These are phyloP conservation scores for Oxyscelio sp. DNA, from an alignment of 2,888 invertebrate genomes.

Conservation along the genomic window DNA sequence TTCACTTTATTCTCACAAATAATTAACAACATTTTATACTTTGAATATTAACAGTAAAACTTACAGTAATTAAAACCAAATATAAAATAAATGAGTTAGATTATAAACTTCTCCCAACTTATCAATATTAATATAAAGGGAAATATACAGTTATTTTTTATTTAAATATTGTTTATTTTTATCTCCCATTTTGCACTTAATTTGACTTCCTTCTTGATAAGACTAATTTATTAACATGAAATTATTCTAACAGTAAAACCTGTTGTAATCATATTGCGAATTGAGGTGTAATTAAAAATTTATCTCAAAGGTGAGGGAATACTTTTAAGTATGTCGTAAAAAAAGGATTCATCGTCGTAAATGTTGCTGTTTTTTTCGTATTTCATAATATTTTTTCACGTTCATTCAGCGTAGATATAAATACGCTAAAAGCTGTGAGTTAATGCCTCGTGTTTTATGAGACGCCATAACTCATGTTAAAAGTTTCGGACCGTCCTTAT, in stretches of 20 bases:
- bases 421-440: constrained; percentile 48
- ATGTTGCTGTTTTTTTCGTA: constrained; percentile 34
- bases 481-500: constrained; percentile 52
- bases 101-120: too few relatives aligned
- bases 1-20: too few relatives aligned
- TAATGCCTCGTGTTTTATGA: constrained; percentile 52
- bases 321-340: constrained; percentile 30
- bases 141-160: too few relatives aligned
- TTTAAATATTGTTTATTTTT: too few relatives aligned
- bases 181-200: too few relatives aligned
- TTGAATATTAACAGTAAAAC: too few relatives aligned
- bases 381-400: constrained; percentile 28
- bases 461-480: constrained; percentile 54
- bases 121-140: too few relatives aligned
- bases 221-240: constrained; percentile 1
- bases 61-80: too few relatives aligned
- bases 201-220: too few relatives aligned
- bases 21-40: too few relatives aligned
- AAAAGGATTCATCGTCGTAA: constrained; percentile 17
- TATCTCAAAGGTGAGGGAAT: constrained; percentile 19
- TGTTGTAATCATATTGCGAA: constrained; percentile 2
- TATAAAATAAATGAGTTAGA: too few relatives aligned
- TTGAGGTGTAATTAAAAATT: constrained; percentile 21
- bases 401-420: constrained; percentile 30
- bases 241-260: constrained; percentile 18